These are phyloP conservation scores for Aegotheles bennettii DNA, from an alignment of 2,113 vertebrate species.

Conservation along the genomic window DNA sequence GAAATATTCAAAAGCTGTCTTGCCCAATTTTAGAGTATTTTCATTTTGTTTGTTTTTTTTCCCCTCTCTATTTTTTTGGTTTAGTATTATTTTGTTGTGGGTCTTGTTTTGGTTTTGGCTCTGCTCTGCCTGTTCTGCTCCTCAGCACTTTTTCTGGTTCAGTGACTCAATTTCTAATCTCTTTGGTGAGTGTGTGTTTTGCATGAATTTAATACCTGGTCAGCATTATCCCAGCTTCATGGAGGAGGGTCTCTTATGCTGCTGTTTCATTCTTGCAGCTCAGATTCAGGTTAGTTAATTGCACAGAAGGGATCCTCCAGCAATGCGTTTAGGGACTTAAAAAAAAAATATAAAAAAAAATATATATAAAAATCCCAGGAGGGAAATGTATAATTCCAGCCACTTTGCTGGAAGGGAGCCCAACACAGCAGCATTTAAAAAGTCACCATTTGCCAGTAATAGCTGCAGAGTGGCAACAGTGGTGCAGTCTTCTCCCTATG, in stretches of 20 bases:
- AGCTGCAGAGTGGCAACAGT: neutral
- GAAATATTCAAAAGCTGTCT: neutral
- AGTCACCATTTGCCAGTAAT: neutral
- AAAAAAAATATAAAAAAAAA: neutral
- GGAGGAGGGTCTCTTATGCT: neutral
- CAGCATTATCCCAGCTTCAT: neutral
- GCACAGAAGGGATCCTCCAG: neutral
- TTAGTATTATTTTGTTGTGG: neutral
- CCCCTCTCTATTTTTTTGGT: neutral
- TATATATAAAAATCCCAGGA: neutral
- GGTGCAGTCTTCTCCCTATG: neutral
- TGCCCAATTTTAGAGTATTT: neutral
- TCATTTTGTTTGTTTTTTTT: neutral
- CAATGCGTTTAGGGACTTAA: neutral
- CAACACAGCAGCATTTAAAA: neutral
- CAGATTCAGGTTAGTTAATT: neutral
- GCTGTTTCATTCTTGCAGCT: neutral
- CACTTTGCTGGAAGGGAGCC: neutral
- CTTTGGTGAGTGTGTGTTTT: neutral
- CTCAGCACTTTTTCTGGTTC: constrained; percentile 35
- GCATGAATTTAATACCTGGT: constrained; percentile 33
- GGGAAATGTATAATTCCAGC: neutral
- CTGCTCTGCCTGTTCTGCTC: neutral
- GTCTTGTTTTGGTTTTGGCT: neutral
- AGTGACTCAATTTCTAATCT: constrained; percentile 35